Evolutionary conservation across 2,113 vertebrate species (phyloP), one percentile per base, ranked within the genome.

Genomic region (Illadopsis cleaveri): DNA sequence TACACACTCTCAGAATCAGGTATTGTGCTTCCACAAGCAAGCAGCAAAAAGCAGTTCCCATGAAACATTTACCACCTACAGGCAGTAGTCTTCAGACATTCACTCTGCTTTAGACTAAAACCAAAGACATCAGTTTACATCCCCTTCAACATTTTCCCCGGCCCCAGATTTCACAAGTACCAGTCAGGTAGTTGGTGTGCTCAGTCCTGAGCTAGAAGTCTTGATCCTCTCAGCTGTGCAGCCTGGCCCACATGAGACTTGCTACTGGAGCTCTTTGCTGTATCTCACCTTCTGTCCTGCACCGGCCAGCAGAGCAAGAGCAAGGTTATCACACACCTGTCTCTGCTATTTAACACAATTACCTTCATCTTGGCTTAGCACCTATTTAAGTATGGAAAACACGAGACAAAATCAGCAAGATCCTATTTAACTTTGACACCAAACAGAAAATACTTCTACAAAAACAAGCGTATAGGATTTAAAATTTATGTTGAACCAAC

Each of bases 271-370:
- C 24, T 48, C 33, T 65, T 61, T 65, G 20, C 24, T 72, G 28
- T 19, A n/a, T 28, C 44, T 72, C 33, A 18, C 44, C 33, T 13
- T 9, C 71, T 51, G 40, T 42, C 61, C 58, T 24, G 33, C 53
- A 5, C 16, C 21, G 56, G 31, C 30, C 22, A 3, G 19, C 1
- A 0, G 3, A 30, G 21, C 2, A 50, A 38, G 21, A 80, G 8
- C 4, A 2, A 77, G 15, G 12, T 37, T 3, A 80, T 28, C 12
- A 53, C 0, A 2, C 7, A 23, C 3, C 4, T 23, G 9, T 23
- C 66, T 65, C 69, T 47, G 20, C 10, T 66, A 5, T 30, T 61
- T n/a, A n/a, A 69, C 47, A 45, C 25, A 42, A 21, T 47, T 47
- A 31, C 27, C 15, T 83, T 80, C 28, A 28, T 45, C 56, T 61